phyloP scores from a whole-genome alignment of 2,888 invertebrate species.

The Molanna angustata region DNA sequence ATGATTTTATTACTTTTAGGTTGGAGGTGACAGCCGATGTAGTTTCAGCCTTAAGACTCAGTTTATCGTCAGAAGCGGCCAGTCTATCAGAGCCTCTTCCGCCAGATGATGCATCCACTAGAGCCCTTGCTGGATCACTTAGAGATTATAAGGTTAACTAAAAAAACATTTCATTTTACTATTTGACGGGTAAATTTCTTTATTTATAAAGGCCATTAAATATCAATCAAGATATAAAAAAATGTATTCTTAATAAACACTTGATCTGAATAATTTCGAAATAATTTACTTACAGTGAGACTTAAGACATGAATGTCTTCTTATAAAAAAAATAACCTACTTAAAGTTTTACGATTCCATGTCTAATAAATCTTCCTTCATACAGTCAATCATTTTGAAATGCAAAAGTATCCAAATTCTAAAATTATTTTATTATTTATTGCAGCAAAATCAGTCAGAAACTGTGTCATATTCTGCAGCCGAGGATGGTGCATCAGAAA shows the following conservation, averaged over 20 bases:
- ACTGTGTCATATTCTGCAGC: constrained; percentile 43
- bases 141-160: constrained; percentile 64
- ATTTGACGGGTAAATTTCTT: no score
- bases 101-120: constrained; percentile 61
- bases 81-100: constrained; percentile 58
- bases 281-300: no score
- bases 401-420: no score
- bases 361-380: no score
- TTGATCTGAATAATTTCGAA: no score
- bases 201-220: neutral
- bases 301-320: no score
- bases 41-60: constrained; percentile 29
- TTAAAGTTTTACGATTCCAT: no score
- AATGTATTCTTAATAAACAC: neutral
- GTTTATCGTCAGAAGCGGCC: constrained; percentile 59
- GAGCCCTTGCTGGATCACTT: constrained; percentile 75
- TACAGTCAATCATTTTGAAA: no score
- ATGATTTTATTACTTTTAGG: constrained; percentile 36
- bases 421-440: constrained; percentile 31
- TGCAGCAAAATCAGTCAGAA: constrained; percentile 41
- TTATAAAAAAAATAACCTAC: no score
- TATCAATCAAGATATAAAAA: neutral
- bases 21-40: constrained; percentile 75
- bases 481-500: constrained; percentile 54
- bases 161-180: no score